Conservation (phyloP, 2,113 vertebrate species). For the Corvus cornix region DNA sequence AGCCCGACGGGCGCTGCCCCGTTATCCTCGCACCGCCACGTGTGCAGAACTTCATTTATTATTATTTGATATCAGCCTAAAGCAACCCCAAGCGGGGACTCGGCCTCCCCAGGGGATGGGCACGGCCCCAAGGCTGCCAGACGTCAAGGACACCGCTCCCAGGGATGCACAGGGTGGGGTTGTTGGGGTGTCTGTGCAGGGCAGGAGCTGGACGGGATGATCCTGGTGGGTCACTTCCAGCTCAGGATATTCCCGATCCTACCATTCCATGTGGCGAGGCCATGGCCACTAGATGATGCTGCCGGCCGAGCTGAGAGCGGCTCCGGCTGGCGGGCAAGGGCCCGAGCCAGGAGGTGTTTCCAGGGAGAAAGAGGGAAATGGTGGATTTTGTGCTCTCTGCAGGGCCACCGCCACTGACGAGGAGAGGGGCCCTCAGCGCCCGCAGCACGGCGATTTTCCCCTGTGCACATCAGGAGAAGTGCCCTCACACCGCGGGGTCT, state of each 20-base stretch:
- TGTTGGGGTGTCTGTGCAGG: not conserved
- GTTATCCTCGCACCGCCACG: not conserved
- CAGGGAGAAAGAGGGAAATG: not conserved
- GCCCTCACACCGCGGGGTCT: not conserved
- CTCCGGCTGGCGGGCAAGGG: not conserved
- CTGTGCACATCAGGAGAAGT: fast-evolving
- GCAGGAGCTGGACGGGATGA: not conserved
- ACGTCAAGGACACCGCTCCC: fast-evolving
- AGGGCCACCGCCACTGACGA: fast-evolving
- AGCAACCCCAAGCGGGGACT: fast-evolving
- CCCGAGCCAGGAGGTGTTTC: fast-evolving
- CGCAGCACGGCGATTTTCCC: not conserved
- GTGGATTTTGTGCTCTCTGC: fast-evolving
- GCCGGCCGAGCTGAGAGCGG: not conserved
- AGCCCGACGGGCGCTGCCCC: not conserved
- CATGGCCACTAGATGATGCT: slow-evolving; percentile 24
- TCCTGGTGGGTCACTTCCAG: not conserved
- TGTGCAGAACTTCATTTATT: not conserved
- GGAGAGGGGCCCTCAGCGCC: not conserved
- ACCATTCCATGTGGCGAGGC: fast-evolving
- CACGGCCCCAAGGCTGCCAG: not conserved
- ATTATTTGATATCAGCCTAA: not conserved
- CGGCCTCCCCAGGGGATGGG: not conserved
- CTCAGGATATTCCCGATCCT: not conserved
- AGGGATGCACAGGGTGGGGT: not conserved